phyloP scores from a whole-genome alignment of 2,113 vertebrate species.

The Albula glossodonta region DNA sequence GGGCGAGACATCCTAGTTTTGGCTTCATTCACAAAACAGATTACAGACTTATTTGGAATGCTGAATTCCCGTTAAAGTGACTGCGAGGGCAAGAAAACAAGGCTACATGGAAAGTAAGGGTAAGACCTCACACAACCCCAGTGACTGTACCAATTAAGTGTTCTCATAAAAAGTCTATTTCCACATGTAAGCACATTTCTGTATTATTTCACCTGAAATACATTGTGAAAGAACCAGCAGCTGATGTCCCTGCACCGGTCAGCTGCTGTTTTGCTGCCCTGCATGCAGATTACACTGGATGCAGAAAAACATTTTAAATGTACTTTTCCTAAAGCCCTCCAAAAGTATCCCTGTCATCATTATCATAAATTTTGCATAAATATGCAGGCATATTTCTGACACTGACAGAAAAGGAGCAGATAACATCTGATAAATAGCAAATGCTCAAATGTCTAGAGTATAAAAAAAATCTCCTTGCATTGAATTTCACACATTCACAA shows the following conservation, averaged over 20 bases:
- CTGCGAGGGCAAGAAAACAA: neutral
- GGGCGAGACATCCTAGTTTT: neutral
- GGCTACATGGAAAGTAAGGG: neutral
- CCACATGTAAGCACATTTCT: neutral
- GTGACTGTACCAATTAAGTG: neutral
- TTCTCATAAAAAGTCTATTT: neutral
- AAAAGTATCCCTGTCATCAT: neutral
- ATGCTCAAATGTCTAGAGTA: neutral
- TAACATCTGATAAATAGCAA: neutral
- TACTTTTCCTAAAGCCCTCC: neutral
- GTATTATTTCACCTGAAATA: neutral
- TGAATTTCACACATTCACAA: neutral
- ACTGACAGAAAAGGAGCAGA: too few species aligned
- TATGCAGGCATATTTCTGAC: neutral
- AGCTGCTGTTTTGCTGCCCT: neutral
- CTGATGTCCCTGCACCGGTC: neutral
- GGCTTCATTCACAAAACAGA: neutral
- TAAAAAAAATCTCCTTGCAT: neutral
- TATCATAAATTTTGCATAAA: neutral
- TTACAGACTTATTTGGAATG: neutral
- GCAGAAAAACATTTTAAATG: neutral
- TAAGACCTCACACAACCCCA: neutral
- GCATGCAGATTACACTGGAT: neutral
- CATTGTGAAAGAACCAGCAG: constrained; percentile 1
- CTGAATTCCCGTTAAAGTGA: neutral